Base-by-base conservation (phyloP, 1,140 invertebrate species). In the Melipona quadrifasciata region DNA sequence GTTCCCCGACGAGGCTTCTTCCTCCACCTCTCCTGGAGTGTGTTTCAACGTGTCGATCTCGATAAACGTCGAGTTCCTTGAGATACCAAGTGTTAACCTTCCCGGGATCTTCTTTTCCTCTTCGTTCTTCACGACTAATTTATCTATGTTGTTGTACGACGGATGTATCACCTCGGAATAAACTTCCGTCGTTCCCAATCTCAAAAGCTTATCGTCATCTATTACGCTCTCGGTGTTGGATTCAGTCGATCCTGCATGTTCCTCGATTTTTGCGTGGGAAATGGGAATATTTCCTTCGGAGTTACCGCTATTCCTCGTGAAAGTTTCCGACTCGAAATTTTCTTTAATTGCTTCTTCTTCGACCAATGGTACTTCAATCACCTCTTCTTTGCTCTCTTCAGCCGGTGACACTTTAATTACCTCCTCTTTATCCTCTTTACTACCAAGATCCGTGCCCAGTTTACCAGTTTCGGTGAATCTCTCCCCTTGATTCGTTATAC, bases 61-160 rank as follows among this genome's bases (percentile, higher is more conserved):
- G 12, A 95, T 80, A 77, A 93, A 95, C 0, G 93, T 94, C 2
- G 93, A 92, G 86, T 94, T 94, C 53, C 91, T 92, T 1, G 89
- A 91, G 12, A 88, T 58, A 5, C 14, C 77, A 0, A 82, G 24
- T 0, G 58, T 70, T 8, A 76, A 53, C 3, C 76, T 86, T 10
- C 39, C 67, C 4, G 61, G 64, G 17, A 21, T 12, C 16, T n/a
- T 21, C 27, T 84, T 79, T 0, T 11, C 88, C 39, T 80, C 73
- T 14, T 65, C 70, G 6, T 86, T 70, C 10, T 80, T 73, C 3
- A 34, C 67, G 1, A 86, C 71, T 10, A 92, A 72, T 68, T 92
- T 92, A 34, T 93, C 88, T 6, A 79, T 80, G 27, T 86, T 91
- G 31, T 91, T 89, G 34, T 82, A 77, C n/a, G 79, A 34, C 0